phyloP scores from a whole-genome alignment of 2,888 invertebrate genomes.

The Melipona bicolor region DNA sequence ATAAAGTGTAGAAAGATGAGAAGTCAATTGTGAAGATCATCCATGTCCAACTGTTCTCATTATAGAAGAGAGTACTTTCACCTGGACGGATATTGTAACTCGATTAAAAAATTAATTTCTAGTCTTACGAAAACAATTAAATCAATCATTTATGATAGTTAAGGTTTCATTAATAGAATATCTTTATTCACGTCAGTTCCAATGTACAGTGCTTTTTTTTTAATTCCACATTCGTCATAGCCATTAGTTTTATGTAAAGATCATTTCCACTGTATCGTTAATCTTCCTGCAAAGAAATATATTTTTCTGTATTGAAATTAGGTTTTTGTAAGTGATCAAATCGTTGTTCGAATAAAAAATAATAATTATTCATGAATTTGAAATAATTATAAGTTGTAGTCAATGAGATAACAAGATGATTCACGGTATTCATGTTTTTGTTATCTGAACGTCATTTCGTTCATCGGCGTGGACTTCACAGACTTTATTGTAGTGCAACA shows the following conservation, averaged over 20 bases:
- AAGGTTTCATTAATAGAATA: not conserved
- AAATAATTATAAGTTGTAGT: not conserved
- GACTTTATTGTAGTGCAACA: not conserved
- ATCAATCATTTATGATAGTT: not conserved
- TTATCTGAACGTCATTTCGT: not conserved
- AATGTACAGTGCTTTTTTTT: not conserved
- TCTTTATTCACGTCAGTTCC: not conserved
- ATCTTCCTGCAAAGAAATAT: not conserved
- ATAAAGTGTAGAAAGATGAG: not conserved
- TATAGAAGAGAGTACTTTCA: constrained; percentile 2
- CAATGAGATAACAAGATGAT: not conserved
- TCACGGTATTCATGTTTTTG: not conserved
- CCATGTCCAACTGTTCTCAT: not conserved
- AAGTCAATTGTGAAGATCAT: constrained; percentile 1
- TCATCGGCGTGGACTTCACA: not conserved
- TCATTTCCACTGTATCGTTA: not conserved
- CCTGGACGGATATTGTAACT: not conserved
- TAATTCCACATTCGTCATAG: not conserved
- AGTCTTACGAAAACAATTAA: not conserved
- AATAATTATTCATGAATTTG: too few species aligned
- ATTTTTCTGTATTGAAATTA: not conserved
- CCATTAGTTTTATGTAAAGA: not conserved
- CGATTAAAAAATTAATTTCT: not conserved
- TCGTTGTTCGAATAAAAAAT: not conserved
- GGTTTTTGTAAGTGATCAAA: not conserved